phyloP scores from a whole-genome alignment of 2,113 vertebrate species.

The Rana temporaria region DNA sequence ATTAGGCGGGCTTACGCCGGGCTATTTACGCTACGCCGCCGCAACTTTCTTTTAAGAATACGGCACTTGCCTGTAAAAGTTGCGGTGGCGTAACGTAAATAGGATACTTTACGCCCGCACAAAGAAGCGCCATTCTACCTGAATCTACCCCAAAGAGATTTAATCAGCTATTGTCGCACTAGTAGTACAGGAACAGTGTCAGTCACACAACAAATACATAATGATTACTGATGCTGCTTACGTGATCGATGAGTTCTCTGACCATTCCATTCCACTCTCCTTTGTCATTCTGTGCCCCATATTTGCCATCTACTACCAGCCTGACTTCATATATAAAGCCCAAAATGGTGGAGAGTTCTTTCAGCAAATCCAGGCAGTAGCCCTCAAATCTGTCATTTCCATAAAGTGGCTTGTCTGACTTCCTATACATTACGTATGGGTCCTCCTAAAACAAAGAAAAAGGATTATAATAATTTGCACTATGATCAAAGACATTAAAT shows the following conservation, averaged over 20 bases:
- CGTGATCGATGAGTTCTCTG: constrained; percentile 95
- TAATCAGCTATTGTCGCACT: neutral
- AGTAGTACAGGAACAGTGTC: too few relatives aligned
- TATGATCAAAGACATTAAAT: neutral
- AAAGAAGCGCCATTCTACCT: too few relatives aligned
- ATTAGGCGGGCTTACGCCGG: too few relatives aligned
- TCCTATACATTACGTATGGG: constrained; percentile 97
- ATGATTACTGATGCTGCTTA: constrained; percentile 70
- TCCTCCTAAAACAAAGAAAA: constrained; percentile 83
- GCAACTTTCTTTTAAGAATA: too few relatives aligned
- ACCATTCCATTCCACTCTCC: constrained; percentile 99
- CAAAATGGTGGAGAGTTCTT: constrained; percentile 94
- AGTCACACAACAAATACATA: neutral
- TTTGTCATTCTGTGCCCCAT: constrained; percentile 96
- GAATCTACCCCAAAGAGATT: too few relatives aligned
- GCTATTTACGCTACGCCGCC: too few relatives aligned
- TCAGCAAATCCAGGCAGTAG: constrained; percentile 95
- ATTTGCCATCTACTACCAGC: constrained; percentile 96
- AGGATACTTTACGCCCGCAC: too few relatives aligned
- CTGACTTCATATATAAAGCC: constrained; percentile 96
- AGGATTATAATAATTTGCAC: neutral
- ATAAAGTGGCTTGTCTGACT: constrained; percentile 95
- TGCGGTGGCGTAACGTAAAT: too few relatives aligned
- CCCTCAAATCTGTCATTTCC: constrained; percentile 98
- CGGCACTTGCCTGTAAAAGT: too few relatives aligned